Evolutionary conservation across 2,888 invertebrate genomes (phyloP), one percentile per base, ranked within the genome.

Genomic region (Exocentrus adspersus): DNA sequence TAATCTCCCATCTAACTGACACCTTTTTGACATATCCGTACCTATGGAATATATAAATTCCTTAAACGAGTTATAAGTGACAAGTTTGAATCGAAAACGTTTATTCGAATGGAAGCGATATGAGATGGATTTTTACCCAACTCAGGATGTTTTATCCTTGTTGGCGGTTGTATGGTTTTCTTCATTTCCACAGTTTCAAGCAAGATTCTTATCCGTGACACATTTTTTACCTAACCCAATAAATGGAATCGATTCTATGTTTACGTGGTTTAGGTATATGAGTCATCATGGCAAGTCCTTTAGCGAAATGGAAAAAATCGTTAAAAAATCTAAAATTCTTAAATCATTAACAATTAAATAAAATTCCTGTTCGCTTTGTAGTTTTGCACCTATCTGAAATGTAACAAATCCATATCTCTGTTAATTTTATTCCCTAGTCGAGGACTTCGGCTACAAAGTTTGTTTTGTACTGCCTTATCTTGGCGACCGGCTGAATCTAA

Each of bases 1-100:
- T 24, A 24, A 73, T 72, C 72, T 67, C 69, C 67, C 68, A 62
- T 65, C 67, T 69, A 70, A 70, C 75, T 71, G 76, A 74, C 76
- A 72, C 67, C 67, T 73, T 74, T 72, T 65, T 67, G 65, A 73
- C 69, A 60, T 65, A 71, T 67, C 72, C 70, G 64, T 64, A 48
- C 50, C 53, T 62, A 65, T 57, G 65, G 60, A 68, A 68, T n/a
- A n/a, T 68, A 65, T 65, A 65, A 62, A 68, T 68, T 68, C 58
- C 46, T 58, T n/a, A 32, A 57, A 60, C 53, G 30, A 45, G 58
- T 58, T 58, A 58, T 58, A 67, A 62, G 57, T 57, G 62, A 66
- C 66, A 64, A 62, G 59, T 37, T 56, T 52, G 57, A 56, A 60
- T 63, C 9, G 16, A 43, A 12, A 43, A 17, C 19, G 43, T 10